phyloP scores from a whole-genome alignment of 2,797 vertebrate genomes.

The Lutjanus campechanus region DNA sequence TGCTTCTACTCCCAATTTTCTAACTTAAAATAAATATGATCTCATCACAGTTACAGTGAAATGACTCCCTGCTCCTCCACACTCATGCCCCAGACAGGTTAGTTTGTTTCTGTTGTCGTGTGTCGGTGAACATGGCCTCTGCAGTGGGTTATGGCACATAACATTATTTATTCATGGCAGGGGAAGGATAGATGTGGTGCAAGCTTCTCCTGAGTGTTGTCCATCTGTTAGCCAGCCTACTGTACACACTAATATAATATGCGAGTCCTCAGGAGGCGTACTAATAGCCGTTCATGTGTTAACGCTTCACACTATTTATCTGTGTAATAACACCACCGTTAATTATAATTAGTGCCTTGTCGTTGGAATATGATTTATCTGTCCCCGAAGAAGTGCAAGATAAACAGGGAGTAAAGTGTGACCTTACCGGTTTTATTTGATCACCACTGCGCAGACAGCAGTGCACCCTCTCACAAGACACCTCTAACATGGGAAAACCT shows the following conservation, averaged over 20 bases:
- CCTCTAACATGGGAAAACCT: constrained; percentile 78
- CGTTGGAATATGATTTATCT: constrained; percentile 71
- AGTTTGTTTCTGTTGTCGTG: constrained; percentile 54
- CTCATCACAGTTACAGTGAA: constrained; percentile 39
- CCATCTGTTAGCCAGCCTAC: constrained; percentile 77
- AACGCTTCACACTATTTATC: constrained; percentile 76
- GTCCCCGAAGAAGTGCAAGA: constrained; percentile 65
- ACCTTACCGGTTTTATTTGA: constrained; percentile 76
- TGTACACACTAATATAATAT: constrained; percentile 72
- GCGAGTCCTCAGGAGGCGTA: constrained; percentile 68
- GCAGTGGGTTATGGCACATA: constrained; percentile 62
- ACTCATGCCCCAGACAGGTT: not conserved
- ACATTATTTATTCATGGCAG: constrained; percentile 81
- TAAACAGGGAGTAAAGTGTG: constrained; percentile 65
- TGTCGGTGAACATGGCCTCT: constrained; percentile 62
- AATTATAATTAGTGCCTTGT: constrained; percentile 74
- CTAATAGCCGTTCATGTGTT: constrained; percentile 70
- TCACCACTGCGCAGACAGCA: constrained; percentile 58
- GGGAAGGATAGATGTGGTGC: constrained; percentile 57
- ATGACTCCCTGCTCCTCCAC: constrained; percentile 15
- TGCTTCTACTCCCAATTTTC: constrained; percentile 28
- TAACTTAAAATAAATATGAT: constrained; percentile 55
- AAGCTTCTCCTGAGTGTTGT: constrained; percentile 72
- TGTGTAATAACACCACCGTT: constrained; percentile 72
- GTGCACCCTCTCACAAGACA: constrained; percentile 69